These are phyloP conservation scores for Syrrhaptes paradoxus DNA, from an alignment of 2,113 vertebrate genomes.

Conservation along the genomic window DNA sequence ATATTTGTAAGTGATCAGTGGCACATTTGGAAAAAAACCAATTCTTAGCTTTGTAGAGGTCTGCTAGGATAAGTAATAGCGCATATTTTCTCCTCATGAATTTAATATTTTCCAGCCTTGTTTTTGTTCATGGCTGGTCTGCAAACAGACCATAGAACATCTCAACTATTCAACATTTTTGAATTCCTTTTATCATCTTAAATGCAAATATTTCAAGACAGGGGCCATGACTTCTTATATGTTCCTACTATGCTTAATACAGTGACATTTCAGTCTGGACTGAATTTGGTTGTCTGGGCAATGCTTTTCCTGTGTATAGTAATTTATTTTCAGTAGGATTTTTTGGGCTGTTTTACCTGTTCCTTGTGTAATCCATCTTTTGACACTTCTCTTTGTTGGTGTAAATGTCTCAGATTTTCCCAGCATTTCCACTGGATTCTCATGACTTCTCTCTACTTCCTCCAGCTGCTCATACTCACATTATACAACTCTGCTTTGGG, in stretches of 20 bases:
- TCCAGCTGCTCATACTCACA: neutral
- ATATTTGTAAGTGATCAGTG: neutral
- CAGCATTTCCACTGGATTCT: neutral
- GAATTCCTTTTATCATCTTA: slow-evolving; percentile 8
- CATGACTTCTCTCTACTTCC: neutral
- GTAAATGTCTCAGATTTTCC: neutral
- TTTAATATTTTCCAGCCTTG: slow-evolving; percentile 23
- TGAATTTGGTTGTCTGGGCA: neutral
- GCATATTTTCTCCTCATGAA: slow-evolving; percentile 19
- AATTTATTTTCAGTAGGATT: neutral
- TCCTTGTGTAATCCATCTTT: neutral
- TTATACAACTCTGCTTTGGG: neutral
- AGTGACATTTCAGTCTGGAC: neutral
- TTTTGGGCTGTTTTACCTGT: neutral
- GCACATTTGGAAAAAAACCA: neutral
- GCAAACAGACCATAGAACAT: slow-evolving; percentile 8
- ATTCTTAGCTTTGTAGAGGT: neutral
- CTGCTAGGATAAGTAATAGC: neutral
- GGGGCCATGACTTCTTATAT: neutral
- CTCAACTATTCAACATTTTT: neutral
- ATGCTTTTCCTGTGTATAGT: neutral
- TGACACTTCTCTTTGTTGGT: neutral
- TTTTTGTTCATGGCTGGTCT: slow-evolving; percentile 1
- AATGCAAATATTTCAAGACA: neutral
- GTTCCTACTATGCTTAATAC: neutral